Percentiles rank a stretch among this genome's conserved stretches.
Evolutionary conservation across 2,797 vertebrate genomes (phyloP).

Genomic region (Chanos chanos): DNA sequence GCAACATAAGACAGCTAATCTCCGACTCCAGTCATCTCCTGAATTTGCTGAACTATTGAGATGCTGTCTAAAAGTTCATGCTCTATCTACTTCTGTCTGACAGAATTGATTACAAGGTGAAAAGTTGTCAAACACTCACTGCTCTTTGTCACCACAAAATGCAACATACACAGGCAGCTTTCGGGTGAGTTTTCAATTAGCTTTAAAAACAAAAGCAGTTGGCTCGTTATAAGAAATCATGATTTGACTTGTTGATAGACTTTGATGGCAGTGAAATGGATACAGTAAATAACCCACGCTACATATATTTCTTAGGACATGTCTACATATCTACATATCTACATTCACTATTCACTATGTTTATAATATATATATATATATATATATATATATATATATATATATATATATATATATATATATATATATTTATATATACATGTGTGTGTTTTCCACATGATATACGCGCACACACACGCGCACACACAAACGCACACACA

Average conservation of each 20-base stretch:
- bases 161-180: slow-evolving; percentile 15
- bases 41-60: slow-evolving; percentile 45
- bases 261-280: too few species aligned
- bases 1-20: slow-evolving; percentile 41
- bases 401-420: background rate
- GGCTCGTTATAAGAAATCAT: too few species aligned
- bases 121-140: too few species aligned
- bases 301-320: too few species aligned
- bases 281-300: too few species aligned
- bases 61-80: slow-evolving; percentile 53
- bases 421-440: background rate
- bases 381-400: background rate
- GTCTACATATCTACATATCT: too few species aligned
- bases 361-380: too few species aligned
- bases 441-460: background rate
- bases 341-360: too few species aligned
- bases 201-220: too few species aligned
- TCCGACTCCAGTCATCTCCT: slow-evolving; percentile 41
- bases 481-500: background rate
- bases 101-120: slow-evolving; percentile 52
- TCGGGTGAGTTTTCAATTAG: too few species aligned
- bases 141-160: too few species aligned
- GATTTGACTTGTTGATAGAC: too few species aligned
- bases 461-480: background rate
- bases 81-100: slow-evolving; percentile 39